Percentiles rank a stretch among this genome's conserved stretches.
Conservation (phyloP, 2,113 vertebrate species). For the Noturus placidus region DNA sequence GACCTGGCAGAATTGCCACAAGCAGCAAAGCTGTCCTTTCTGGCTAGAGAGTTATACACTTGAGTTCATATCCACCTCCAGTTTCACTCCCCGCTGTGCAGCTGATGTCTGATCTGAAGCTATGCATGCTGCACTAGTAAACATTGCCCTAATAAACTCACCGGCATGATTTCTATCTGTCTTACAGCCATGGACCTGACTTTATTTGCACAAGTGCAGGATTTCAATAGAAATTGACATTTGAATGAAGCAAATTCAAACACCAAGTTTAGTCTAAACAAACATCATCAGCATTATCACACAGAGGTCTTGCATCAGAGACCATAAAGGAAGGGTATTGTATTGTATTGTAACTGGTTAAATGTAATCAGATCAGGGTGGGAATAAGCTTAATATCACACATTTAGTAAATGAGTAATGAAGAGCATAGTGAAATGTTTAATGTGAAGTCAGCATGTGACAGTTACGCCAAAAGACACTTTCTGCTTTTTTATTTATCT, state of each 20-base stretch:
- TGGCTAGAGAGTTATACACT: slow-evolving; percentile 54
- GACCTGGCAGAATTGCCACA: slow-evolving; percentile 41
- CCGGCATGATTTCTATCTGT: not conserved
- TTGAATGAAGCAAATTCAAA: slow-evolving; percentile 32
- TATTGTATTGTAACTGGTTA: not conserved
- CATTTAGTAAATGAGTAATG: not conserved
- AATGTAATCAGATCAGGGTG: not conserved
- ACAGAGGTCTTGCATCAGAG: not conserved
- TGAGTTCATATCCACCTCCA: slow-evolving; percentile 51
- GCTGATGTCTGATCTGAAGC: slow-evolving; percentile 30
- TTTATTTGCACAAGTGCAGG: slow-evolving; percentile 40
- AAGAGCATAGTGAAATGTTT: not conserved
- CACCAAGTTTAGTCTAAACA: slow-evolving; percentile 29
- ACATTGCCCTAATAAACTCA: slow-evolving; percentile 47
- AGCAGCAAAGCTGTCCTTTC: slow-evolving; percentile 60
- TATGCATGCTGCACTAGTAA: slow-evolving; percentile 31
- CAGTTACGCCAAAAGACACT: not conserved
- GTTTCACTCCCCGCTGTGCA: slow-evolving; percentile 32
- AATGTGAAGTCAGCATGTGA: not conserved
- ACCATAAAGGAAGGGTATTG: not conserved
- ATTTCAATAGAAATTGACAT: slow-evolving; percentile 38
- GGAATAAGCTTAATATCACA: not conserved
- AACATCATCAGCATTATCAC: slow-evolving; percentile 23
- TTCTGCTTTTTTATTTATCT: not conserved
- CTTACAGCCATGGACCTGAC: slow-evolving; percentile 14